Conservation (phyloP, 2,113 vertebrate genomes). For the Podarcis muralis region DNA sequence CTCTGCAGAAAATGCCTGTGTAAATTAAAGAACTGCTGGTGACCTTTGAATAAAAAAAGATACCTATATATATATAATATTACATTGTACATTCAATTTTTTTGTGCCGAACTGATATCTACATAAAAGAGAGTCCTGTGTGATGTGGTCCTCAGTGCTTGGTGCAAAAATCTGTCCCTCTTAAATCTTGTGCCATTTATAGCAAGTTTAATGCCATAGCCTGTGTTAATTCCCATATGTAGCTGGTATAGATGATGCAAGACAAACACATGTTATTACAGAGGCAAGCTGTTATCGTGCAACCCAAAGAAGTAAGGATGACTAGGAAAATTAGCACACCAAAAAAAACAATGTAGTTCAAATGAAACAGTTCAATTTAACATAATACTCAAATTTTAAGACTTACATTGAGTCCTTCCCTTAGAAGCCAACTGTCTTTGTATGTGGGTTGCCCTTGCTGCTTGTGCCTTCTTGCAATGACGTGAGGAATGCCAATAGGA, state of each 20-base stretch:
- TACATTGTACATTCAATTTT: not conserved
- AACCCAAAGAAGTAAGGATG: not conserved
- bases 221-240: not conserved
- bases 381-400: fast-evolving
- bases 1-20: not conserved
- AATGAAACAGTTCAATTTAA: not conserved
- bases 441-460: slow-evolving; percentile 84
- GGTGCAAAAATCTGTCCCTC: not conserved
- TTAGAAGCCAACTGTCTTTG: slow-evolving; percentile 88
- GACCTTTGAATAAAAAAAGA: not conserved
- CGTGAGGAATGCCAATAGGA: slow-evolving; percentile 86
- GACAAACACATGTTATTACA: not conserved
- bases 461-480: slow-evolving; percentile 90
- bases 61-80: not conserved
- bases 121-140: not conserved
- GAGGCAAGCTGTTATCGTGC: not conserved
- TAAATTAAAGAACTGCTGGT: not conserved
- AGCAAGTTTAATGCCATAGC: not conserved
- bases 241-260: not conserved
- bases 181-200: not conserved
- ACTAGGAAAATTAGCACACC: not conserved
- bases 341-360: not conserved
- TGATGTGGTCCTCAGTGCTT: not conserved
- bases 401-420: slow-evolving; percentile 92
- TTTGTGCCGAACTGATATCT: not conserved